These are phyloP conservation scores for Salmo trutta DNA, from an alignment of 2,797 vertebrate genomes.

Conservation along the genomic window DNA sequence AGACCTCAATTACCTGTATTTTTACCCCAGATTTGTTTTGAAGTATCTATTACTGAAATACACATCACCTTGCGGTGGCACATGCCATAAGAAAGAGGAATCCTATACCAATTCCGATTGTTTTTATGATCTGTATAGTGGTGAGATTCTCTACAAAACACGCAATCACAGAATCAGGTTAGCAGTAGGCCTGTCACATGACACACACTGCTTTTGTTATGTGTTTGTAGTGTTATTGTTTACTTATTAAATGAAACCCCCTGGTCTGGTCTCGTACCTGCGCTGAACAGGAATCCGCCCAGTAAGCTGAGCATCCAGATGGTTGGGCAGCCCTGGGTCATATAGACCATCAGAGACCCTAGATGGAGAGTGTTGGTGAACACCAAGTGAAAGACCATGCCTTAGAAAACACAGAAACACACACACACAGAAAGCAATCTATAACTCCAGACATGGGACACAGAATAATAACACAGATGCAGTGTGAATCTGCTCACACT, in stretches of 20 bases:
- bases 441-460: neutral
- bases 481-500: neutral
- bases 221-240: too few relatives aligned
- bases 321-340: conserved; percentile 23
- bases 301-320: conserved; percentile 20
- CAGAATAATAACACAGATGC: neutral
- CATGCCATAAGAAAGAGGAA: conserved; percentile 33
- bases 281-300: conserved; percentile 19
- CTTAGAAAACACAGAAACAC: conserved; percentile 3
- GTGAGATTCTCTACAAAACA: conserved; percentile 22
- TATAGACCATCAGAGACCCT: conserved; percentile 16
- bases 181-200: neutral
- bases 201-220: neutral
- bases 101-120: conserved; percentile 30
- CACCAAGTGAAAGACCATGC: conserved; percentile 36
- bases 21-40: neutral
- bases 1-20: neutral
- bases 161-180: neutral
- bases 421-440: neutral
- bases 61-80: conserved; percentile 25
- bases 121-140: conserved; percentile 23
- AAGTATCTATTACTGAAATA: neutral
- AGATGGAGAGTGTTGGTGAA: conserved; percentile 25
- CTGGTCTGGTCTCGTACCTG: conserved; percentile 9
- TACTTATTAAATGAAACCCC: too few relatives aligned